Base-by-base conservation (phyloP, 2,888 invertebrate species). In the Amblyjoppa proteus region DNA sequence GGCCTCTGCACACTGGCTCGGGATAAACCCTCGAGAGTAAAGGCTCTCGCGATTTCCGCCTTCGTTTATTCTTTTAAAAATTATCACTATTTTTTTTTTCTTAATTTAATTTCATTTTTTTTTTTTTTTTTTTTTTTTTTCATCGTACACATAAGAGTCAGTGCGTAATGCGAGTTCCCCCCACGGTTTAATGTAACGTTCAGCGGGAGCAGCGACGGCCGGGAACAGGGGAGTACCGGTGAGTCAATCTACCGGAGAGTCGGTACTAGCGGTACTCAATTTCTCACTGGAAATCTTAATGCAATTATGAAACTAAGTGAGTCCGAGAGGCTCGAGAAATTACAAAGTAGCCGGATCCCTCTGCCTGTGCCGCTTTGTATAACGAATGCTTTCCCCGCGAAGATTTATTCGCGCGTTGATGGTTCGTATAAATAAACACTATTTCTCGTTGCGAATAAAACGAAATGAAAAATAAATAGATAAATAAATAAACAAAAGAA, bases 291-390 rank as follows among this genome's bases (percentile, higher is more conserved):
- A 79, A 70, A 70, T 71, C 41, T 79, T 79, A 58, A 71, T 71
- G 79, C 79, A 79, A 79, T 79, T 79, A 71, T 64, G 79, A 79
- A 71, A 76, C 75, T 76, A 41, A 64, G 79, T 51, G 79, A 71
- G 70, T 31, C 25, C 61, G 70, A 70, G 78, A 49, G 69, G 20
- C 41, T 77, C n/a, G 77, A 64, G 34, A 77, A 68, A 77, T 68
- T 51, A 53, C 53, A 56, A 77, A 76, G 76, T 76, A 76, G 31
- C 76, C 68, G 28, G 64, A 64, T 64, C 16, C 64, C 34, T 34
- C 34, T 64, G 31, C 6, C 58, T 9, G n/a, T 34, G 31, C 16
- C 13, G 45, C 16, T 49, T 49, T 49, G 45, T 64, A n/a, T 20
- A 41, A 25, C 38, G 25, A 66, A 53, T 53, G 68, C 66, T 66